Evolutionary conservation across 2,797 vertebrate genomes (phyloP).

Genomic region (Hozukius guyotensis): DNA sequence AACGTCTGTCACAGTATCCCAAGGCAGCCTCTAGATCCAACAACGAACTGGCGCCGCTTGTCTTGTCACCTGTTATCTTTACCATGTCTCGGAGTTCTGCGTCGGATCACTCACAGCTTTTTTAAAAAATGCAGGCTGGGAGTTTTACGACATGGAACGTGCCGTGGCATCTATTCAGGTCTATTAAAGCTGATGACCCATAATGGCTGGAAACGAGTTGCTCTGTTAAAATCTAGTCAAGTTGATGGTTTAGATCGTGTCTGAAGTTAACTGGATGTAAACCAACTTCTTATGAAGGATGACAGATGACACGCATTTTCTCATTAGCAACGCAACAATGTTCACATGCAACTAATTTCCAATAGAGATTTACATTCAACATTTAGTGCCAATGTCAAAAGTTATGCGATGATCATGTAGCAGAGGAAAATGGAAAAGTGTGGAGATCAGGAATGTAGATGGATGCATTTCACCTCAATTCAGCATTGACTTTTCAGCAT

Average conservation of each 20-base stretch:
- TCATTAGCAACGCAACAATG: background rate
- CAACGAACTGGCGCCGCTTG: slow-evolving; percentile 62
- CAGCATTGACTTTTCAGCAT: background rate
- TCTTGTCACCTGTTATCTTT: slow-evolving; percentile 81
- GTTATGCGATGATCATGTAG: background rate
- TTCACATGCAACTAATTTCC: background rate
- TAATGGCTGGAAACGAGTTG: slow-evolving; percentile 46
- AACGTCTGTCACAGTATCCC: slow-evolving; percentile 75
- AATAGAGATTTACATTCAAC: slow-evolving; percentile 3
- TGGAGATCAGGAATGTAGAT: background rate
- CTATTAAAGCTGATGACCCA: slow-evolving; percentile 55
- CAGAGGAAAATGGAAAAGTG: background rate
- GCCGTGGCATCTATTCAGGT: slow-evolving; percentile 50
- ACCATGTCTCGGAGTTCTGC: slow-evolving; percentile 62
- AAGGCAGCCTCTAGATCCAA: slow-evolving; percentile 72
- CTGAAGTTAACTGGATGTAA: slow-evolving; percentile 25
- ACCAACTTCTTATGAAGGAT: slow-evolving; percentile 11
- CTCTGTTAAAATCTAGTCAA: slow-evolving; percentile 16
- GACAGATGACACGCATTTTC: slow-evolving; percentile 30
- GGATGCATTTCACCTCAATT: background rate
- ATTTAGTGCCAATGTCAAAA: slow-evolving; percentile 13
- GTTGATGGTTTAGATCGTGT: slow-evolving; percentile 25
- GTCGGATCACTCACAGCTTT: slow-evolving; percentile 67
- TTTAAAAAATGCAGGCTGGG: slow-evolving; percentile 52
- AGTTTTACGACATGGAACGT: slow-evolving; percentile 50